Percentiles rank a stretch among this genome's conserved stretches.
Evolutionary conservation across 2,797 vertebrate species (phyloP).

Genomic region (Synanceia verrucosa): DNA sequence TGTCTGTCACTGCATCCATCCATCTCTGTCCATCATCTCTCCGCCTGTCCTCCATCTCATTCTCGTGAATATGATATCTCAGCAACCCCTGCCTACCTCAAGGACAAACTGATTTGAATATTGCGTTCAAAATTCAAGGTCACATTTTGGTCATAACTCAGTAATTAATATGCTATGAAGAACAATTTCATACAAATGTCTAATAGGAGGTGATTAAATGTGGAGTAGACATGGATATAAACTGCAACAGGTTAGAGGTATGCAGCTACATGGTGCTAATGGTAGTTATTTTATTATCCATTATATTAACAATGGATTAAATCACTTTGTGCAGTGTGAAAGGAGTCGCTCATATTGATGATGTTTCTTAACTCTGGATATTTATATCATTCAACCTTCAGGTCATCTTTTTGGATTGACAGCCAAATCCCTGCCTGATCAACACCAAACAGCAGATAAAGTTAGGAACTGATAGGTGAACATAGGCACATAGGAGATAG

Average conservation of each 20-base stretch:
- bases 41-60: neutral
- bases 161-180: too few relatives aligned
- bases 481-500: neutral
- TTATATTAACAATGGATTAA: neutral
- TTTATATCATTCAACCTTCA: neutral
- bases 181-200: neutral
- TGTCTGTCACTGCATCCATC: too few relatives aligned
- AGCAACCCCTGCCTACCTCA: neutral
- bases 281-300: too few relatives aligned
- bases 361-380: neutral
- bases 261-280: too few relatives aligned
- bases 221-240: neutral
- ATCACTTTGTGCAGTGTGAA: neutral
- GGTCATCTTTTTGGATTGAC: neutral
- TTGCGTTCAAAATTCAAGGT: neutral
- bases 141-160: neutral
- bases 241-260: too few relatives aligned
- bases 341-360: neutral
- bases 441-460: neutral
- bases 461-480: neutral
- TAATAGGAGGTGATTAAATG: neutral
- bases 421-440: neutral
- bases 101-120: neutral
- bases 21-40: too few relatives aligned
- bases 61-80: neutral